Evolutionary conservation across 2,113 vertebrate species (phyloP).

Genomic region (Gavia stellata): DNA sequence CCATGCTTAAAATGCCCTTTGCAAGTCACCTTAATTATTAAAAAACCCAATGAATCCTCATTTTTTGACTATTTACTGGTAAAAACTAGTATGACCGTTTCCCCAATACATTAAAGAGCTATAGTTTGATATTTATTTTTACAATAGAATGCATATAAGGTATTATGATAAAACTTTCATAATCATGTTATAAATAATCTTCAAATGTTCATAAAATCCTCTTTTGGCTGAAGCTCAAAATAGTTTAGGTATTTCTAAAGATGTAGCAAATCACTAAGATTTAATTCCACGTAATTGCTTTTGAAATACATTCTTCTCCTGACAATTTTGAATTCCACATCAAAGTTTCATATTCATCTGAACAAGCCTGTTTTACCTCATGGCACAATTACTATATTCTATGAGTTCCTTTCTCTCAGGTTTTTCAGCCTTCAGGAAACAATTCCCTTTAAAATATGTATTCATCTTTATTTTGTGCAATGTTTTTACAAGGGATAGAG

Average conservation of each 20-base stretch:
- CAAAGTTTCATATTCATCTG: background rate
- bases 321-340: background rate
- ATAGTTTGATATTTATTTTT: background rate
- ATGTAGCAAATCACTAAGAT: background rate
- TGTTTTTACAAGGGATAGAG: background rate
- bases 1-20: slow-evolving; percentile 61
- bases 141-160: background rate
- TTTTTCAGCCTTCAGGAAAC: background rate
- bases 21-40: background rate
- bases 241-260: background rate
- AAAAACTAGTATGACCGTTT: background rate
- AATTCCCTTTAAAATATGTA: background rate
- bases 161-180: background rate
- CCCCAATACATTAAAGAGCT: background rate
- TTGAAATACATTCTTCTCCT: background rate
- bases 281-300: background rate
- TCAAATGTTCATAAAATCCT: background rate
- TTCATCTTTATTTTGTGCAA: background rate
- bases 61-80: background rate
- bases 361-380: background rate
- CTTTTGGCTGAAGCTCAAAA: background rate
- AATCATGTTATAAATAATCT: background rate
- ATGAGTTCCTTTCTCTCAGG: background rate
- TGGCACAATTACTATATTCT: background rate
- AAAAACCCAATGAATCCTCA: background rate